Evolutionary conservation across 2,888 invertebrate genomes (phyloP).

Genomic region (Emmelina monodactyla): DNA sequence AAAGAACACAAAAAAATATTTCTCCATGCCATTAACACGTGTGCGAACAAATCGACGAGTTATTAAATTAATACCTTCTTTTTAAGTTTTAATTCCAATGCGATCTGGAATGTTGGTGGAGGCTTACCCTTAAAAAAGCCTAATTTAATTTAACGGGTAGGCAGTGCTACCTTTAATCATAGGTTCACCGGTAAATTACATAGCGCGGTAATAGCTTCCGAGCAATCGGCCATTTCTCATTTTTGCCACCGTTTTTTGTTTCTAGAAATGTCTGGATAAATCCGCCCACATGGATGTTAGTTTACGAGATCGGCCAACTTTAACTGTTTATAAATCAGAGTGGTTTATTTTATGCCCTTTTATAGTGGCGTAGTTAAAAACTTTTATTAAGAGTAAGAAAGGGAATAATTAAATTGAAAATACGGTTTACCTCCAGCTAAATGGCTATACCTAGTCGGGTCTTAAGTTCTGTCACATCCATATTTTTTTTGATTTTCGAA

Average conservation of each 20-base stretch:
- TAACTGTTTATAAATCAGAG: no score
- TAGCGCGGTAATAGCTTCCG: conserved; percentile 50
- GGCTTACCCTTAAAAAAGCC: conserved; percentile 59
- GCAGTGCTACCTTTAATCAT: conserved; percentile 59
- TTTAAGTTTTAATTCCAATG: conserved; percentile 27
- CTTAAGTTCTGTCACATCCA: no score
- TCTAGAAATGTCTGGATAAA: no score
- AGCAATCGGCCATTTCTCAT: conserved; percentile 63
- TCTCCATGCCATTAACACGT: conserved; percentile 49
- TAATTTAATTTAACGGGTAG: conserved; percentile 67
- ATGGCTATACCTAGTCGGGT: no score
- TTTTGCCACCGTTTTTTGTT: conserved; percentile 55
- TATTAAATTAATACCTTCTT: conserved; percentile 49
- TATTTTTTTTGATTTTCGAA: no score
- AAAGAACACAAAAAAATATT: conserved; percentile 30
- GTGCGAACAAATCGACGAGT: conserved; percentile 46
- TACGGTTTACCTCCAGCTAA: no score
- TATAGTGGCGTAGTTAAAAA: no score
- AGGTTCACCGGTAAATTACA: conserved; percentile 60
- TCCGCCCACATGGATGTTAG: no score
- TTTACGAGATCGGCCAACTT: no score
- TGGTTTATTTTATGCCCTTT: no score
- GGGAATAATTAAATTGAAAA: no score
- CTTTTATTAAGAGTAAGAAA: no score
- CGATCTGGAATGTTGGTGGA: conserved; percentile 33